Percentiles rank a stretch among this genome's conserved stretches.
Evolutionary conservation across 1,140 invertebrate species (phyloP).

Genomic region (Sycophaga agraensis): DNA sequence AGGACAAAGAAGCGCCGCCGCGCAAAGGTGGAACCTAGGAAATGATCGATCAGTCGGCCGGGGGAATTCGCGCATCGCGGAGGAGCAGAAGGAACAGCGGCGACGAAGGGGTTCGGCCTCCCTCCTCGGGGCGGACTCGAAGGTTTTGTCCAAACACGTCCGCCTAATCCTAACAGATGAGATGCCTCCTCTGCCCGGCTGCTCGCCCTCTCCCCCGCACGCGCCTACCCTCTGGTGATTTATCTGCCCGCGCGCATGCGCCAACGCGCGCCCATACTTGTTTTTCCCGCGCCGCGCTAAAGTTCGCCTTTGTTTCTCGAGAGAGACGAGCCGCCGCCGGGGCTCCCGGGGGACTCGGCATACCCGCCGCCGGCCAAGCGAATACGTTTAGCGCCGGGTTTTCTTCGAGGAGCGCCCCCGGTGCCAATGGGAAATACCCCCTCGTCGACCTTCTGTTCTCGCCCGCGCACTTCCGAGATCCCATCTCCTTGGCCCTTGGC

Average conservation of each 20-base stretch:
- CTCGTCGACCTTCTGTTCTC: neutral
- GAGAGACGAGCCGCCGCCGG: neutral
- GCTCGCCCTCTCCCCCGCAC: no score
- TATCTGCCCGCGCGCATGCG: slow-evolving; percentile 38
- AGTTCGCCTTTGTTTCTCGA: slow-evolving; percentile 27
- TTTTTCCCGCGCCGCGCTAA: slow-evolving; percentile 29
- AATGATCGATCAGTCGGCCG: no score
- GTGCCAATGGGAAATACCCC: slow-evolving; percentile 10
- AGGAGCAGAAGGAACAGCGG: no score
- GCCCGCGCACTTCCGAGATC: neutral
- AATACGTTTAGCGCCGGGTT: neutral
- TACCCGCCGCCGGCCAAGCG: slow-evolving; percentile 25
- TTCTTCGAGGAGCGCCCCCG: slow-evolving; percentile 2
- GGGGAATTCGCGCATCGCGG: no score
- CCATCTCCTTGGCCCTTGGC: no score
- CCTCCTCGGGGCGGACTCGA: slow-evolving; percentile 7
- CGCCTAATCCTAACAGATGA: slow-evolving; percentile 48
- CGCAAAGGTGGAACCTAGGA: no score
- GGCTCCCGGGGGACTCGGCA: slow-evolving; percentile 13
- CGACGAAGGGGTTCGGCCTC: no score
- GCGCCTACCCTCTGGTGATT: slow-evolving; percentile 37
- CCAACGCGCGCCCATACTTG: no score
- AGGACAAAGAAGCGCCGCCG: no score
- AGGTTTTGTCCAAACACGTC: slow-evolving; percentile 34
- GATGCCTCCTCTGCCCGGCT: slow-evolving; percentile 37